A percentile compares a stretch with the other conserved stretches of the same genome.
These are phyloP conservation scores for Plagodis pulveraria DNA, from an alignment of 2,888 invertebrate genomes.

Conservation along the genomic window DNA sequence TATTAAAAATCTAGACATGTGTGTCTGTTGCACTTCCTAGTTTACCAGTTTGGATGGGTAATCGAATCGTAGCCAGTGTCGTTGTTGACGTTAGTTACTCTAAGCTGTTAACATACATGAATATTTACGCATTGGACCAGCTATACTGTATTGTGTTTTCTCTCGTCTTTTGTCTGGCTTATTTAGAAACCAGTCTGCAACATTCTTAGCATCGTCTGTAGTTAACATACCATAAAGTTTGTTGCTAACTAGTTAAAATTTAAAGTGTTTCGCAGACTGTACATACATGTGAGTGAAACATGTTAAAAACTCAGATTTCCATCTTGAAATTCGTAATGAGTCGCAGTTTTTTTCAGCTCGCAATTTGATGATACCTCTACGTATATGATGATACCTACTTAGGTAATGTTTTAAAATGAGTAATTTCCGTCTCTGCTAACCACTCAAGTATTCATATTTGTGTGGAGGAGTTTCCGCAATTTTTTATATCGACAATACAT, in stretches of 20 bases:
- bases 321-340: constrained; percentile 18
- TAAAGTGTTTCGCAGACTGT: constrained; percentile 17
- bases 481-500: constrained; percentile 33
- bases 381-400: constrained; percentile 24
- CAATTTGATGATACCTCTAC: constrained; percentile 17
- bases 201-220: constrained; percentile 37
- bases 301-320: constrained; percentile 13
- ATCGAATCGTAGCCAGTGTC: constrained; percentile 47
- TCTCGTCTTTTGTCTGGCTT: constrained; percentile 44
- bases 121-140: constrained; percentile 57
- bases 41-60: constrained; percentile 10
- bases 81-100: constrained; percentile 42
- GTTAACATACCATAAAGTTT: constrained; percentile 13
- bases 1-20: constrained; percentile 6
- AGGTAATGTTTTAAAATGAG: constrained; percentile 25
- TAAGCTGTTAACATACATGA: constrained; percentile 55
- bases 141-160: constrained; percentile 44
- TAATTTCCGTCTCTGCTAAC: constrained; percentile 31
- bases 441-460: constrained; percentile 29
- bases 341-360: constrained; percentile 20
- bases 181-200: constrained; percentile 41
- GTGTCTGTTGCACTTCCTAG: constrained; percentile 14
- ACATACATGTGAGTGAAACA: constrained; percentile 10
- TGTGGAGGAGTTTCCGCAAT: constrained; percentile 34
- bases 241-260: constrained; percentile 12